Percentiles rank a stretch among this genome's conserved stretches.
These are phyloP conservation scores for Eudemis profundana DNA, from an alignment of 2,888 invertebrate genomes.

Conservation along the genomic window DNA sequence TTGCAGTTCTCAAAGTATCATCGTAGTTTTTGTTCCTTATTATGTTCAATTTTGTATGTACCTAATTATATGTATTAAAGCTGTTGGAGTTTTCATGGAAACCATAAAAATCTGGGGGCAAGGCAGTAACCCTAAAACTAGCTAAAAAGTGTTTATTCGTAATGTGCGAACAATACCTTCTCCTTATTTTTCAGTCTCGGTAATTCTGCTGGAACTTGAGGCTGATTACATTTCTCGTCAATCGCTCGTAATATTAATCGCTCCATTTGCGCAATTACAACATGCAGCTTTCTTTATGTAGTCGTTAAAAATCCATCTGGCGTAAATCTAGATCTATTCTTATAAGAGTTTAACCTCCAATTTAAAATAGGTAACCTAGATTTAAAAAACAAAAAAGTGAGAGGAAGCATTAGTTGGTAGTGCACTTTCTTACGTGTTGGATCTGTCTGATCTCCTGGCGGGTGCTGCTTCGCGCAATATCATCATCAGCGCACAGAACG, in stretches of 20 bases:
- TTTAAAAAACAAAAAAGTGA: conserved; percentile 25
- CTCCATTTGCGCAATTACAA: not conserved
- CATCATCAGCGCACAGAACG: conserved; percentile 65
- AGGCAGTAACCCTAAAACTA: no score
- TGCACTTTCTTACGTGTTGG: conserved; percentile 64
- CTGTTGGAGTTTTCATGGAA: no score
- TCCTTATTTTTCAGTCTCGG: no score
- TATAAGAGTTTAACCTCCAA: conserved; percentile 29
- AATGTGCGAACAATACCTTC: no score
- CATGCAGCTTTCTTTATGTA: conserved; percentile 11
- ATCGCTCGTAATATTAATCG: not conserved
- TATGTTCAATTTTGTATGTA: no score
- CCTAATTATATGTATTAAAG: no score
- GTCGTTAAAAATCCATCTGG: conserved; percentile 29
- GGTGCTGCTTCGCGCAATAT: conserved; percentile 70
- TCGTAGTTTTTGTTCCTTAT: no score
- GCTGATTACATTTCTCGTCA: not conserved
- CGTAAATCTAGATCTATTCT: conserved; percentile 34
- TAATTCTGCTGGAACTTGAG: no score
- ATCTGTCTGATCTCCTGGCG: conserved; percentile 61
- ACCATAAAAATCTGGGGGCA: no score
- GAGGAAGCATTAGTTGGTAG: conserved; percentile 28
- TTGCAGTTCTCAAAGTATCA: no score
- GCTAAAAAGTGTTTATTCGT: no score
- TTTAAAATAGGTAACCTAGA: conserved; percentile 40